A percentile compares a stretch with the other conserved stretches of the same genome.
Evolutionary conservation across 2,888 invertebrate species (phyloP).

Genomic region (Agriopis aurantiaria): DNA sequence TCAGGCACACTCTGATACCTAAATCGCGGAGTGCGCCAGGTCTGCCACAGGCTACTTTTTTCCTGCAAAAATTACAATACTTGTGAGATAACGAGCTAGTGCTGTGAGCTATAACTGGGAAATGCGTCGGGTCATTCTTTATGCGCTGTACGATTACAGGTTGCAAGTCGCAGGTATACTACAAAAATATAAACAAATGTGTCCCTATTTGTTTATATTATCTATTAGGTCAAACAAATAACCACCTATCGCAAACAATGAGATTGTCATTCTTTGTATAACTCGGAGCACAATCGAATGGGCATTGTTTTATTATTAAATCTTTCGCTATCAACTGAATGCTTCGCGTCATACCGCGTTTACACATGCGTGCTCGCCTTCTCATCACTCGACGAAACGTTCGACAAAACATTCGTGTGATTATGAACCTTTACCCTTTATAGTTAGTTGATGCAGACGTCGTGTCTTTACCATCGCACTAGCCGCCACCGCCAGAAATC

Average conservation of each 20-base stretch:
- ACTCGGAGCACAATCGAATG: conserved; percentile 14
- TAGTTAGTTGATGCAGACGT: too few relatives aligned
- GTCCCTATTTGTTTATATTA: not conserved
- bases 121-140: too few relatives aligned
- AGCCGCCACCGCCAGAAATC: too few relatives aligned
- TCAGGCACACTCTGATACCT: too few relatives aligned
- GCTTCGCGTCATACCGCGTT: conserved; percentile 14
- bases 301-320: conserved; percentile 29
- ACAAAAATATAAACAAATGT: not conserved
- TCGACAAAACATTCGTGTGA: not conserved
- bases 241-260: conserved; percentile 9
- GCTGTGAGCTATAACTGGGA: too few relatives aligned
- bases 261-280: conserved; percentile 26
- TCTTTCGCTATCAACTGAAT: conserved; percentile 16
- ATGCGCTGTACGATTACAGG: not conserved
- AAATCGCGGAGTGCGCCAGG: too few relatives aligned
- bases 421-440: not conserved
- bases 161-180: not conserved
- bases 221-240: not conserved
- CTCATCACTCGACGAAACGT: not conserved
- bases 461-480: too few relatives aligned
- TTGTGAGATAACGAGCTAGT: too few relatives aligned
- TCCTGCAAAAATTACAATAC: too few relatives aligned
- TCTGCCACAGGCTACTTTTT: too few relatives aligned
- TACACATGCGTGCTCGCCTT: not conserved